Evolutionary conservation across 2,888 invertebrate species (phyloP).

Genomic region (Epinotia nisella): DNA sequence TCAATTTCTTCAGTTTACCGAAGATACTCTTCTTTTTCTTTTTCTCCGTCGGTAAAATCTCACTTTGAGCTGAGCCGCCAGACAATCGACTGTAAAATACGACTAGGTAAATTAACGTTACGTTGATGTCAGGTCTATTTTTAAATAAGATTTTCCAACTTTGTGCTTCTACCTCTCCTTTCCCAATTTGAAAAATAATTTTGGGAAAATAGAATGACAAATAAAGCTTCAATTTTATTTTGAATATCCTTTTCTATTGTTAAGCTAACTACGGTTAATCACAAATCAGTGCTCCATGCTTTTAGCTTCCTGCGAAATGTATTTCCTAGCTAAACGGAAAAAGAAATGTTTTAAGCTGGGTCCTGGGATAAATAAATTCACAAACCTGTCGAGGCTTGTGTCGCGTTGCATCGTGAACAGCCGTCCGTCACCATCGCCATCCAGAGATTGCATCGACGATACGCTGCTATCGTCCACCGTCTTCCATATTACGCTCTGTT

Average conservation of each 20-base stretch:
- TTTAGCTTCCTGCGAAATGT: no score
- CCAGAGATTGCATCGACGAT: constrained; percentile 92
- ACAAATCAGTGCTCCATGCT: no score
- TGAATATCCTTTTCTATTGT: no score
- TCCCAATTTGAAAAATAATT: background rate
- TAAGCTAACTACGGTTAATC: no score
- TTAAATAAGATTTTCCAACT: background rate
- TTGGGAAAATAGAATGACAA: no score
- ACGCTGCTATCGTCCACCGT: constrained; percentile 93
- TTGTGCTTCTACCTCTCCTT: background rate
- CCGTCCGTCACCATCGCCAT: constrained; percentile 86
- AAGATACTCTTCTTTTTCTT: constrained; percentile 93
- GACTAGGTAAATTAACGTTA: constrained; percentile 12
- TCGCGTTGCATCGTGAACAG: constrained; percentile 87
- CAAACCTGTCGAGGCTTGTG: constrained; percentile 91
- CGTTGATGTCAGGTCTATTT: background rate
- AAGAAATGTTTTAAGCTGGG: no score
- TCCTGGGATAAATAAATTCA: no score
- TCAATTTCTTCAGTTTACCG: constrained; percentile 92
- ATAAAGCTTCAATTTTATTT: no score
- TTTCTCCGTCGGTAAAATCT: constrained; percentile 89
- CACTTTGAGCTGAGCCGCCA: constrained; percentile 94
- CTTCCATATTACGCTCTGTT: constrained; percentile 90
- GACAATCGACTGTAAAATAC: constrained; percentile 87
- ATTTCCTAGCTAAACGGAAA: no score